Percentiles rank a stretch among this genome's conserved stretches.
phyloP scores from a whole-genome alignment of 2,113 vertebrate genomes.

The Platichthys stellatus region DNA sequence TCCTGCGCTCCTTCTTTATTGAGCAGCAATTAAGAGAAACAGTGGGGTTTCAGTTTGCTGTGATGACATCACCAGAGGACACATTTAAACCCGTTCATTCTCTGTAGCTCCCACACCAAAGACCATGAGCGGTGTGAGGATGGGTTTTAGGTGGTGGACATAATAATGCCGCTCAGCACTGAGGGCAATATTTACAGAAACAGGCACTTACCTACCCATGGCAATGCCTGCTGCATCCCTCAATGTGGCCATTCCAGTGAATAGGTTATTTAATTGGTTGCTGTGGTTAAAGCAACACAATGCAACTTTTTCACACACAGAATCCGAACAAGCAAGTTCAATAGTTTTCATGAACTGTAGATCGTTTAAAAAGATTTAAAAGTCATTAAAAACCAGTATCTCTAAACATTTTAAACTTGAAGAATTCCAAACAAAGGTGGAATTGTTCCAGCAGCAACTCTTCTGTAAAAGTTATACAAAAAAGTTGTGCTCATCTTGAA shows the following conservation, averaged over 20 bases:
- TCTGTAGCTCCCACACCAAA: slow-evolving; percentile 23
- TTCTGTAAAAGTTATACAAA: neutral
- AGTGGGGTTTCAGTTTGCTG: slow-evolving; percentile 17
- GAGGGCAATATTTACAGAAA: slow-evolving; percentile 47
- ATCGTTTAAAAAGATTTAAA: too few species aligned
- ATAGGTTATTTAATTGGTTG: slow-evolving; percentile 36
- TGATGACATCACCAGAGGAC: slow-evolving; percentile 67
- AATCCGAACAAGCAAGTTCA: too few species aligned
- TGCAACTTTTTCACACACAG: neutral
- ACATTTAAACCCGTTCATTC: slow-evolving; percentile 60
- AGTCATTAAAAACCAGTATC: neutral
- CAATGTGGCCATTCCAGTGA: slow-evolving; percentile 30
- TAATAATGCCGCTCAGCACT: slow-evolving; percentile 39
- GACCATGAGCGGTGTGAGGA: slow-evolving; percentile 30
- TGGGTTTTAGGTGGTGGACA: slow-evolving; percentile 50
- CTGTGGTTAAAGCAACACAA: neutral
- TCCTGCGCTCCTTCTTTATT: slow-evolving; percentile 35
- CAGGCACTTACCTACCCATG: slow-evolving; percentile 10
- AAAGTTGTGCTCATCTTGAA: too few species aligned
- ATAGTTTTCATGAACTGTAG: too few species aligned
- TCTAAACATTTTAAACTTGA: too few species aligned
- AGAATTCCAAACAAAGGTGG: neutral
- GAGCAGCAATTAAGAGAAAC: slow-evolving; percentile 57
- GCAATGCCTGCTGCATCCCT: slow-evolving; percentile 29
- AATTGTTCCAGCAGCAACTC: neutral